Percentiles rank a stretch among this genome's conserved stretches.
Conservation (phyloP, 2,113 vertebrate genomes). For the Antechinus flavipes region DNA sequence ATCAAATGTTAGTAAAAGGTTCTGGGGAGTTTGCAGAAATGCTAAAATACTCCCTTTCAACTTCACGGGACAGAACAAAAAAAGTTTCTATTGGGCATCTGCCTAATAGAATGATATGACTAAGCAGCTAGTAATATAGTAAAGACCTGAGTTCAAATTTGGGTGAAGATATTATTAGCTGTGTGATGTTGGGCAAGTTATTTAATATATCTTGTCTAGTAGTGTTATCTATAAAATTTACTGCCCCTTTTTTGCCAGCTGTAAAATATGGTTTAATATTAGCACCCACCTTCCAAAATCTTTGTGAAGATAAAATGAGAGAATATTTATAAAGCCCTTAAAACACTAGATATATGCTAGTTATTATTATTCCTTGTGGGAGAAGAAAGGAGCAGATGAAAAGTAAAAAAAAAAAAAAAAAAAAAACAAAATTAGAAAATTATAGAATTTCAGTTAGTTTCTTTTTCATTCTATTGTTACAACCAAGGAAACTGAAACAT, state of each 20-base stretch:
- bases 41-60: slow-evolving; percentile 70
- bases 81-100: slow-evolving; percentile 68
- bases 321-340: not conserved
- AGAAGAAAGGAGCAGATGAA: slow-evolving; percentile 75
- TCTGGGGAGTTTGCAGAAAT: slow-evolving; percentile 53
- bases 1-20: slow-evolving; percentile 70
- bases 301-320: not conserved
- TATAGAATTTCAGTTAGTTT: slow-evolving; percentile 42
- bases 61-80: slow-evolving; percentile 36
- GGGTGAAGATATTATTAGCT: not conserved
- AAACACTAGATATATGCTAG: too few relatives aligned
- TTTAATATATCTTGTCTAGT: not conserved
- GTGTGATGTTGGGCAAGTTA: not conserved
- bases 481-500: slow-evolving; percentile 23
- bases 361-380: slow-evolving; percentile 23
- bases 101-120: slow-evolving; percentile 46
- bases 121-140: not conserved
- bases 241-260: not conserved
- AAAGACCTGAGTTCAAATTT: not conserved
- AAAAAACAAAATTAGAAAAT: slow-evolving; percentile 34
- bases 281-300: not conserved
- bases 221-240: not conserved
- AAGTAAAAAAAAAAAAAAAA: slow-evolving; percentile 43
- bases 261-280: not conserved
- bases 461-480: slow-evolving; percentile 19